Conservation (phyloP, 92 coral and sea anemone genomes). For the Parazoanthus darwini region DNA sequence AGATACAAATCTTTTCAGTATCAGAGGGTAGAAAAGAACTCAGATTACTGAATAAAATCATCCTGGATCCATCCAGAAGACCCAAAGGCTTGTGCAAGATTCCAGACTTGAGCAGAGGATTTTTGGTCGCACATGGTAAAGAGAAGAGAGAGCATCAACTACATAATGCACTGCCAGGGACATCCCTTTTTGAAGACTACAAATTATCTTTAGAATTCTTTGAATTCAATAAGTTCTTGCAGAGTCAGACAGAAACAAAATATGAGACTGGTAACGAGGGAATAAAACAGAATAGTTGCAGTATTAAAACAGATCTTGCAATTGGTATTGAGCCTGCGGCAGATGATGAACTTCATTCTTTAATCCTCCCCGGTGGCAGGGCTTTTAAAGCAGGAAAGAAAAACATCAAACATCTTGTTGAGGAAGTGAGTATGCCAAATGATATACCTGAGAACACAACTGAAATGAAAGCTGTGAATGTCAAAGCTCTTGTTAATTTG, state of each 20-base stretch:
- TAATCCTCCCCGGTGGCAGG: neutral
- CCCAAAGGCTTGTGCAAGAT: slow-evolving; percentile 8
- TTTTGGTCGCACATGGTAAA: neutral
- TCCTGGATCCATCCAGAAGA: neutral
- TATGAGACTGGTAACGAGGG: neutral
- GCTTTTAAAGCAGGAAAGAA: neutral
- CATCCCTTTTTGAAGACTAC: neutral
- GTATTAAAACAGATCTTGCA: neutral
- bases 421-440: neutral
- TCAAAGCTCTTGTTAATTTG: neutral
- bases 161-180: slow-evolving; percentile 3
- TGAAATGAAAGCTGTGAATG: neutral
- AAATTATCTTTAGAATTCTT: slow-evolving; percentile 7
- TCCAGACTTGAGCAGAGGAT: slow-evolving; percentile 9
- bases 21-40: neutral
- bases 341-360: neutral
- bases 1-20: slow-evolving; percentile 24
- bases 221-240: neutral
- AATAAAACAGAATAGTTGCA: neutral
- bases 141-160: neutral
- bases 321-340: neutral
- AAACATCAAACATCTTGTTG: slow-evolving; percentile 5
- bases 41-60: neutral
- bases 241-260: neutral
- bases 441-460: neutral